Base-by-base conservation (phyloP, 2,113 vertebrate genomes). In the Vulpes lagopus region DNA sequence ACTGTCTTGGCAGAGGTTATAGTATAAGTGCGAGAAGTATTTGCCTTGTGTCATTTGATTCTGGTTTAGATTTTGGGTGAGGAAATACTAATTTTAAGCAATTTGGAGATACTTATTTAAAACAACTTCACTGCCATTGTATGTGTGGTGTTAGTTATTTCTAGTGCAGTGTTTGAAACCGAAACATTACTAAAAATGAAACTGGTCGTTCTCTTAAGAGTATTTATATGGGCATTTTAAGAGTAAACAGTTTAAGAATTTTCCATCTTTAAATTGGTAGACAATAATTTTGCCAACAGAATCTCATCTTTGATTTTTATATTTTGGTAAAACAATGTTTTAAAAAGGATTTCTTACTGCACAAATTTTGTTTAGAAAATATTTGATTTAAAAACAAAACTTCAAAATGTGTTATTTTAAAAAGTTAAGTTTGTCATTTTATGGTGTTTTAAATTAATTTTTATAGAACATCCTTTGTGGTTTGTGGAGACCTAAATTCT, bases 151-250 rank as follows among this genome's bases (percentile, higher is more conserved):
- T 32, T 92, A 82, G 65, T 84, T 97, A 76, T 73, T 90, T 96
- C 91, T 78, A 93, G 51, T 95, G 67, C 17, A 64, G 38, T 71
- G 67, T 74, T 95, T 94, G 65, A 96, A 97, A 94, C 74, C 38
- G 82, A 97, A 89, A 95, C 30, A 73, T 90, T 76, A 20, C 59
- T 76, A 64, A 93, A 96, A 96, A 84, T 87, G 55, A 97, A 97
- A 95, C 69, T 87, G 67, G 53, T 64, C 59, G 2, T 92, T 87
- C 8, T 92, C 49, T 84, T 89, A 74, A 89, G 71, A 80, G 79
- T 90, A 83, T 86, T 97, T 95, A 91, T 20, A 19, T 84, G 78
- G 65, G 71, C 32, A 69, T 90, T 93, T 93, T 91, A 93, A 79
- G 69, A 92, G 43, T 89, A 93, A 95, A 30, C 4, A 62, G 10